phyloP scores from a whole-genome alignment of 2,888 invertebrate species.

The Pseudococcus viburni region DNA sequence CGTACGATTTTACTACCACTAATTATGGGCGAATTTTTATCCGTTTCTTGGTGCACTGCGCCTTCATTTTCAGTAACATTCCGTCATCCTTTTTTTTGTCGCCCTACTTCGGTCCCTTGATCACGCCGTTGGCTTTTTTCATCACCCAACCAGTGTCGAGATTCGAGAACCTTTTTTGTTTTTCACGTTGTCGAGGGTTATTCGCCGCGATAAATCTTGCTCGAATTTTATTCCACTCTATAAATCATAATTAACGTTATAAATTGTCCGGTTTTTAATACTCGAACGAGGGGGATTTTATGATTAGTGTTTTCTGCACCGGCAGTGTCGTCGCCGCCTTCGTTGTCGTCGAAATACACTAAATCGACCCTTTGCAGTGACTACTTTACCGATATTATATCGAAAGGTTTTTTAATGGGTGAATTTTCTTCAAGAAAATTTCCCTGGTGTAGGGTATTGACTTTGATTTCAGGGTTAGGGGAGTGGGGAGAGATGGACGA shows the following conservation, averaged over 20 bases:
- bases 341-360: background rate
- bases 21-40: no score
- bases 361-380: background rate
- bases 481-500: no score
- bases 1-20: no score
- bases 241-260: constrained; percentile 50
- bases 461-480: no score
- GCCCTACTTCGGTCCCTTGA: background rate
- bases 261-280: constrained; percentile 47
- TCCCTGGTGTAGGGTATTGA: background rate
- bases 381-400: background rate
- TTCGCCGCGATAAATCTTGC: background rate
- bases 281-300: background rate
- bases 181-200: background rate
- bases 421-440: background rate
- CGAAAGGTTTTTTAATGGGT: background rate
- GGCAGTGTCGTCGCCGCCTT: background rate
- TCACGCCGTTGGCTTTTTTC: no score
- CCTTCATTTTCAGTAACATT: no score
- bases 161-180: background rate
- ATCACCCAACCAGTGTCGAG: background rate
- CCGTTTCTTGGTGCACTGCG: no score
- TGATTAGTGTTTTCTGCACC: background rate
- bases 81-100: background rate
- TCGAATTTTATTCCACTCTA: constrained; percentile 40